Percentiles rank a stretch among this genome's conserved stretches.
Conservation (phyloP, 1,140 invertebrate genomes). For the Reticulitermes speratus region DNA sequence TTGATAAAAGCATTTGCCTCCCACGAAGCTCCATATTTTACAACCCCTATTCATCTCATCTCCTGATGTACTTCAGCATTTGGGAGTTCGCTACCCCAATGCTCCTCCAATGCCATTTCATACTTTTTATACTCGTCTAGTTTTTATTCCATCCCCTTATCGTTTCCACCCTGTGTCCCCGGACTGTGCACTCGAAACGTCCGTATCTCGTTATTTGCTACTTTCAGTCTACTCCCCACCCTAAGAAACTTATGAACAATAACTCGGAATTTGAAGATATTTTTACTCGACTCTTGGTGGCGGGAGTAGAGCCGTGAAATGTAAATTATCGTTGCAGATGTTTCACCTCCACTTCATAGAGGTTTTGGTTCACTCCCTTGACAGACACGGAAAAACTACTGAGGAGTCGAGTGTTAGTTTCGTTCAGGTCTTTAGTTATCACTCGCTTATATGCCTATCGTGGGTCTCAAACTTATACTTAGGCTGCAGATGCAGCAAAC, state of each 20-base stretch:
- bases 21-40: too few species aligned
- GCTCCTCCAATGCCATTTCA: not conserved
- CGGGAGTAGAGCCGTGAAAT: not conserved
- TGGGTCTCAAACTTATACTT: too few species aligned
- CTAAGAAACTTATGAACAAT: not conserved
- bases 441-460: too few species aligned
- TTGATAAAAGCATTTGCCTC: not conserved
- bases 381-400: too few species aligned
- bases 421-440: too few species aligned
- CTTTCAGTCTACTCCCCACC: not conserved
- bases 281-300: not conserved
- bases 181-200: not conserved
- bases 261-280: not conserved
- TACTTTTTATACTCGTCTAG: not conserved
- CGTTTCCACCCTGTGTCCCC: not conserved
- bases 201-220: conserved; percentile 6
- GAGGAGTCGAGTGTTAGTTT: too few species aligned
- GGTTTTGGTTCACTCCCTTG: too few species aligned
- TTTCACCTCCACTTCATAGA: too few species aligned
- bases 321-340: too few species aligned
- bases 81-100: not conserved
- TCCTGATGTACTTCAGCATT: not conserved
- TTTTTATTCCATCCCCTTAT: conserved; percentile 1
- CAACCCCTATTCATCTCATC: not conserved
- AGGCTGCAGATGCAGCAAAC: too few species aligned